These are phyloP conservation scores for Bathynomus jamesi DNA, from an alignment of 1,140 invertebrate species.

Conservation along the genomic window DNA sequence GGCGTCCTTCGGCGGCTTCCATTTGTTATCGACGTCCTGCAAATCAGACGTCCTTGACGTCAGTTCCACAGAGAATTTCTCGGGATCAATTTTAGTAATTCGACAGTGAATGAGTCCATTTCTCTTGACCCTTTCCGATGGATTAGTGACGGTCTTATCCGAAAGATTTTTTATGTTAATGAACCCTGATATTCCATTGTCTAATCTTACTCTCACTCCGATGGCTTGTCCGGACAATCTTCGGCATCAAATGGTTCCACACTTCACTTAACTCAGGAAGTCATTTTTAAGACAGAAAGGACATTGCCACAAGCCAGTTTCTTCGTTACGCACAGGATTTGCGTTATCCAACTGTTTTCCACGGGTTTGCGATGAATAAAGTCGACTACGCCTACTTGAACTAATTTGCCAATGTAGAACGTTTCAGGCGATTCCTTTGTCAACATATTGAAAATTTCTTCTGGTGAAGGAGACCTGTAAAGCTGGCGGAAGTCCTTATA, in stretches of 20 bases:
- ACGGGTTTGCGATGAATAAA: slow-evolving; percentile 82
- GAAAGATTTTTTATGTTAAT: slow-evolving; percentile 92
- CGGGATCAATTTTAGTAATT: slow-evolving; percentile 93
- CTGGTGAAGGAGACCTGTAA: slow-evolving; percentile 68
- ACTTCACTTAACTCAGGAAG: slow-evolving; percentile 87
- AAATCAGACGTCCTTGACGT: slow-evolving; percentile 91
- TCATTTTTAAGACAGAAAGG: slow-evolving; percentile 94
- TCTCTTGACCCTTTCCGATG: slow-evolving; percentile 76
- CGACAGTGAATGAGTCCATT: slow-evolving; percentile 85
- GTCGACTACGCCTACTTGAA: slow-evolving; percentile 61
- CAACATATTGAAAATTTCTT: slow-evolving; percentile 88
- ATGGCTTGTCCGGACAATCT: slow-evolving; percentile 91
- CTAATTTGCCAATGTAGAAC: slow-evolving; percentile 84
- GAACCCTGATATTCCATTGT: slow-evolving; percentile 91
- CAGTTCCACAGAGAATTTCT: slow-evolving; percentile 87
- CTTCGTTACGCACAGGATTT: slow-evolving; percentile 79
- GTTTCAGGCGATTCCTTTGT: slow-evolving; percentile 95
- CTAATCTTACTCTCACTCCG: slow-evolving; percentile 78
- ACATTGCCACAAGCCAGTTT: slow-evolving; percentile 92
- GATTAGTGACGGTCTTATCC: slow-evolving; percentile 86
- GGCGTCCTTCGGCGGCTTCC: slow-evolving; percentile 78
- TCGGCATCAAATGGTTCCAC: slow-evolving; percentile 96
- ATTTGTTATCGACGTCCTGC: slow-evolving; percentile 79
- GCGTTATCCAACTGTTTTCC: slow-evolving; percentile 89
- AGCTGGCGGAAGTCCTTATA: slow-evolving; percentile 87